Percentiles rank a stretch among this genome's conserved stretches.
These are phyloP conservation scores for Drosophila mercatorum DNA, from an alignment of 2,888 invertebrate genomes.

Conservation along the genomic window DNA sequence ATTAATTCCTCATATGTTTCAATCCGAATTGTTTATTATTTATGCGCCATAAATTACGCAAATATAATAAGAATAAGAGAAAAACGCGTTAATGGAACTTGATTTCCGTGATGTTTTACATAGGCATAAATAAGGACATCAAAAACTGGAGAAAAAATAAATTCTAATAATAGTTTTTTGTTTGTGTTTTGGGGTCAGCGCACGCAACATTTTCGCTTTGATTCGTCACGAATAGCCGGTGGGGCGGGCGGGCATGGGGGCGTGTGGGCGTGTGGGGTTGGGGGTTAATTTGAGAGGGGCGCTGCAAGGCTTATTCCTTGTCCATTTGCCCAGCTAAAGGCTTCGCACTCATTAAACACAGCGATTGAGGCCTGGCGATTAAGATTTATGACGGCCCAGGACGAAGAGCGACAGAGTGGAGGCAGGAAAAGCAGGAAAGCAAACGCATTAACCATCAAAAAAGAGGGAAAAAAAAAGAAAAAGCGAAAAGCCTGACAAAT, in stretches of 20 bases:
- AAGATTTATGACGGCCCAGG: conserved; percentile 66
- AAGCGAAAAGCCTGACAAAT: conserved; percentile 59
- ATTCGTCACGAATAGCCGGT: conserved; percentile 17
- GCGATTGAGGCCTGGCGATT: conserved; percentile 60
- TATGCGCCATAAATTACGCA: not conserved
- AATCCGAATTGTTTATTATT: not conserved
- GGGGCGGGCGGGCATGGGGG: not conserved
- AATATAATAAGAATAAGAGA: too few relatives aligned
- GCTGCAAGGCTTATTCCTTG: conserved; percentile 22
- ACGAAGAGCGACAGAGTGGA: not conserved
- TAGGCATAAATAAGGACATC: conserved; percentile 13
- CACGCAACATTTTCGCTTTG: conserved; percentile 52
- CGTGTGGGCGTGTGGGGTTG: not conserved
- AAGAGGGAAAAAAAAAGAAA: not conserved
- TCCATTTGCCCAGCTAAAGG: conserved; percentile 23
- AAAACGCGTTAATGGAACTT: conserved; percentile 1
- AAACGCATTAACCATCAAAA: conserved; percentile 56
- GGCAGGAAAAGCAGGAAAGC: conserved; percentile 1
- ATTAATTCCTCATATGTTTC: not conserved
- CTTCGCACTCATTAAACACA: conserved; percentile 24
- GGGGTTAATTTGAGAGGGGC: not conserved
- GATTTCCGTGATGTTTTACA: conserved; percentile 9
- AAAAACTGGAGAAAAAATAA: conserved; percentile 11
- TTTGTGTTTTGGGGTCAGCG: conserved; percentile 14
- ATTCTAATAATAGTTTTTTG: conserved; percentile 22